Evolutionary conservation across 2,797 vertebrate genomes (phyloP), one percentile per base, ranked within the genome.

Genomic region (Peromyscus eremicus): DNA sequence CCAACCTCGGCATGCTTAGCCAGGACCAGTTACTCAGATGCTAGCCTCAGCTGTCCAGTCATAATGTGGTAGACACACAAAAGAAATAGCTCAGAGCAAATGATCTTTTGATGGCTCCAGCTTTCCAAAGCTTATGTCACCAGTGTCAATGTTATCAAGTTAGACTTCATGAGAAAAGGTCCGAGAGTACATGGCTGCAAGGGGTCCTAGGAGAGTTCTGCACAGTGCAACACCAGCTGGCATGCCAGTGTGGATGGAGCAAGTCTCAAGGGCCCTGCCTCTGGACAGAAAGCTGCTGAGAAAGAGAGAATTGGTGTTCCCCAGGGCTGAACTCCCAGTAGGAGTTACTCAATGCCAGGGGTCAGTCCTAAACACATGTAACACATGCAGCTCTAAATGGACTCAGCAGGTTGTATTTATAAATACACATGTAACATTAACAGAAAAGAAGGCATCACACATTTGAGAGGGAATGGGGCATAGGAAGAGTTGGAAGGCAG

Each of bases 111-210:
- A 55, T 76, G 43, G 21, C 57, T 79, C 37, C 79, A 57, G 66
- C 13, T 84, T 62, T 71, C 29, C 62, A 71, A 46, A 62, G 64
- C 57, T 89, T 87, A 87, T 83, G 92, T 80, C 5, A 10, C 55
- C 73, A 64, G 64, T 76, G 57, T 49, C 43, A 68, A n/a, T 21
- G 40, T 19, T 82, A 95, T 75, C 49, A 91, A 76, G 86, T 19
- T 94, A 70, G 77, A 49, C 86, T 85, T 90, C 40, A 14, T 25
- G 52, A 95, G 40, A 19, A 93, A 83, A 77, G 25, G 21, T 73
- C 64, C n/a, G 49, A 92, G 27, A 85, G 82, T 43, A 62, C 83
- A 37, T 19, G 16, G 55, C 43, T 77, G 80, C 14, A 16, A 16
- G 3, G 40, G 76, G 73, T 7, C 12, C 40, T 16, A 43, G 40